Conservation (phyloP, 2,888 invertebrate species). For the Alitta virens region DNA sequence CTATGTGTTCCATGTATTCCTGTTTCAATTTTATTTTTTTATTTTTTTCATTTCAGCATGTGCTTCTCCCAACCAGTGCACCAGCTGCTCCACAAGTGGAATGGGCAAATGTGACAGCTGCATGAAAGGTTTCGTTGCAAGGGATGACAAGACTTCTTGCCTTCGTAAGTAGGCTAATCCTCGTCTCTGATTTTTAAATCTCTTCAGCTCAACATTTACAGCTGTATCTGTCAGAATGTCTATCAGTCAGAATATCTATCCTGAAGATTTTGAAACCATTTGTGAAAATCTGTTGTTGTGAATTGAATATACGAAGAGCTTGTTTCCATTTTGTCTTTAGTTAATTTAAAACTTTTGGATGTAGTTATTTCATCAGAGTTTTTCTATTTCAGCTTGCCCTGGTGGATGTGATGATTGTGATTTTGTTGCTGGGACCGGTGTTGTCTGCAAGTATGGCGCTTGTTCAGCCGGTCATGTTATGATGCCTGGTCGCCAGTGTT, state of each 20-base stretch:
- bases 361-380: too few species aligned
- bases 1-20: too few species aligned
- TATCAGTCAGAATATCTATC: too few species aligned
- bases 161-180: background rate
- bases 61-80: background rate
- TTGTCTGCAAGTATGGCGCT: background rate
- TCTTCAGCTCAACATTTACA: too few species aligned
- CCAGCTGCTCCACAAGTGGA: background rate
- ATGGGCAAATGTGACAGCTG: background rate
- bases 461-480: background rate
- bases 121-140: background rate
- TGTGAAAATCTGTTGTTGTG: too few species aligned
- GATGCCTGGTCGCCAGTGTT: background rate
- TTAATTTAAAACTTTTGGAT: too few species aligned
- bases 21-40: too few species aligned
- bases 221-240: too few species aligned
- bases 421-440: background rate
- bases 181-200: too few species aligned
- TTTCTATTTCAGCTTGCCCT: constrained; percentile 1
- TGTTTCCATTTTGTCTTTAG: too few species aligned
- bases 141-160: background rate
- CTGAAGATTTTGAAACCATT: too few species aligned
- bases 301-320: too few species aligned
- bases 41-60: background rate
- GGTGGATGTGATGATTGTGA: background rate